Evolutionary conservation across 2,888 invertebrate species (phyloP), one percentile per base, ranked within the genome.

Genomic region (Volucella inanis): DNA sequence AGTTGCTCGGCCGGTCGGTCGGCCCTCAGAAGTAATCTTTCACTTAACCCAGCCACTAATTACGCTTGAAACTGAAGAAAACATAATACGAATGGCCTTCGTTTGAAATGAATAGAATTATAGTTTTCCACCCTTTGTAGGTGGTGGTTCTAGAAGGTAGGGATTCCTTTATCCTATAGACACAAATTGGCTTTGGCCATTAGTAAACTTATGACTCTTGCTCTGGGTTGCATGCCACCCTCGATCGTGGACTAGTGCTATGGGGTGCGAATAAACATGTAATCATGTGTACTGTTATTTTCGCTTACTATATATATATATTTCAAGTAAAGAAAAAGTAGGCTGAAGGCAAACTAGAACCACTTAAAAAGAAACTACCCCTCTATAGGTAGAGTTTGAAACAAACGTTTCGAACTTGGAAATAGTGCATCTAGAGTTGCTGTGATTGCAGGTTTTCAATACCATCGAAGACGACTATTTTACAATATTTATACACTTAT

Each of bases 81-180:
- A 54, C 62, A 81, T 85, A 85, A 81, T 81, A 81, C 72, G 62
- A 85, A 77, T 81, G 81, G 81, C 85, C 85, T 85, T 85, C 85
- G 47, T 57, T 85, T 72, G 38, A 57, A 72, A 77, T 80, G 67
- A 65, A 62, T 68, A 59, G 64, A 55, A 78, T 82, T 76, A 83
- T 79, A 57, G 74, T 68, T 78, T 68, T 80, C 47, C 74, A 68
- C 78, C 70, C 65, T 67, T 11, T 6, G 10, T n/a, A 47, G 49
- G 31, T 31, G 31, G 31, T 31, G 22, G 22, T 22, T 22, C 22
- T 22, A 3, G 82, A 54, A 72, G 72, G 39, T 52, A 65, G 57
- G 52, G 59, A 57, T 75, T 74, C 50, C 70, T 70, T 59, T 76
- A 55, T 49, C 39, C 10, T 54, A 74, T 54, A n/a, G 50, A 61